phyloP scores from a whole-genome alignment of 2,797 vertebrate species.

The Sebastes alutus region DNA sequence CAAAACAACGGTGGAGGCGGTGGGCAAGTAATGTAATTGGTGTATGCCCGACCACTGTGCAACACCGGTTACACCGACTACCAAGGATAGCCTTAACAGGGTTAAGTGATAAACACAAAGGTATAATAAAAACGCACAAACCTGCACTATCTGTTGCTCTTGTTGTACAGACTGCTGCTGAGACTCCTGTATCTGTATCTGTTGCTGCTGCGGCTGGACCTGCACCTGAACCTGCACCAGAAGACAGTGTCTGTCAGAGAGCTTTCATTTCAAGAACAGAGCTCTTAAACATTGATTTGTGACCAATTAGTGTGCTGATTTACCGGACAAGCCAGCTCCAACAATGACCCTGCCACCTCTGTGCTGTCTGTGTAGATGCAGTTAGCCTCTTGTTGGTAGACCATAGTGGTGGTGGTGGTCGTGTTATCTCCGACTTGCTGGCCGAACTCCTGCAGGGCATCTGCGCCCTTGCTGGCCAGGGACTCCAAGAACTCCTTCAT shows the following conservation, averaged over 20 bases:
- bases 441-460: conserved; percentile 93
- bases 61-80: too few species aligned
- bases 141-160: conserved; percentile 94
- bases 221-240: conserved; percentile 90
- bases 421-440: conserved; percentile 83
- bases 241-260: conserved; percentile 9
- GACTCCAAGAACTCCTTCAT: conserved; percentile 99
- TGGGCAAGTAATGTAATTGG: too few species aligned
- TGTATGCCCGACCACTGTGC: too few species aligned
- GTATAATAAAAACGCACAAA: conserved; percentile 50
- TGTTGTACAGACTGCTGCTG: conserved; percentile 87
- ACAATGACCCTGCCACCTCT: conserved; percentile 94
- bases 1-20: too few species aligned
- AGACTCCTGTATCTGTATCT: conserved; percentile 89
- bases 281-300: background rate
- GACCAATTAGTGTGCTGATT: conserved; percentile 29
- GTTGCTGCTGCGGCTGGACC: conserved; percentile 91
- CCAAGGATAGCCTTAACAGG: too few species aligned
- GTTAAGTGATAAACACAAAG: background rate
- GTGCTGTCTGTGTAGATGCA: conserved; percentile 98
- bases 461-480: conserved; percentile 91
- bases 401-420: conserved; percentile 87
- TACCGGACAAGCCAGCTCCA: conserved; percentile 96
- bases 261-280: background rate
- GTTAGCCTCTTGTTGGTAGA: conserved; percentile 93